Evolutionary conservation across 2,888 invertebrate genomes (phyloP).

Genomic region (Lomographa bimaculata): DNA sequence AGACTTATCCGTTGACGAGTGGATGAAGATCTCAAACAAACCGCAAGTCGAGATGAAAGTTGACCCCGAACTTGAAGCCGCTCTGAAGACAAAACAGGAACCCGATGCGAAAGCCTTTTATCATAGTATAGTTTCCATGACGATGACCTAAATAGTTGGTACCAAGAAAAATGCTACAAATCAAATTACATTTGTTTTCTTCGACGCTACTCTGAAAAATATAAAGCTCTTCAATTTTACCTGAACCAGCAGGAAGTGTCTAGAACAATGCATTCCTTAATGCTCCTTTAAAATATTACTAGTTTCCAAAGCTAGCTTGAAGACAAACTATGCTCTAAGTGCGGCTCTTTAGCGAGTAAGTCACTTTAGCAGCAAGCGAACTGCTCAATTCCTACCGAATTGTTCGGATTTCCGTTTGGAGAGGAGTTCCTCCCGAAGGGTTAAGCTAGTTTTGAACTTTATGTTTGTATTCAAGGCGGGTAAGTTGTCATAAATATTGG

Average conservation of each 20-base stretch:
- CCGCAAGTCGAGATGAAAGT: conserved; percentile 26
- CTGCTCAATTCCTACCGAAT: conserved; percentile 62
- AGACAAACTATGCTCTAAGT: conserved; percentile 32
- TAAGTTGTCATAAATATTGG: conserved; percentile 74
- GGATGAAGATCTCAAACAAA: conserved; percentile 12
- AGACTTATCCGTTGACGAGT: conserved; percentile 48
- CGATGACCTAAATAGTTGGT: too few species aligned
- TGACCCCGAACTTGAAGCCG: conserved; percentile 42
- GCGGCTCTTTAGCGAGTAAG: conserved; percentile 32
- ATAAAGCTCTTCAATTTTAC: background rate
- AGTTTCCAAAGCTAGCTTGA: conserved; percentile 23
- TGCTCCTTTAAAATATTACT: conserved; percentile 14
- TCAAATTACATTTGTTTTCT: too few species aligned
- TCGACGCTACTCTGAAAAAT: background rate
- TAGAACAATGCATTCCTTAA: conserved; percentile 7
- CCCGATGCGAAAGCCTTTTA: conserved; percentile 30
- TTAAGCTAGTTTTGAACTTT: conserved; percentile 70
- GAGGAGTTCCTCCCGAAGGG: conserved; percentile 62
- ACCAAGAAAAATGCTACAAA: too few species aligned
- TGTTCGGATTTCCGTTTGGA: conserved; percentile 64
- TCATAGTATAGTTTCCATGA: background rate
- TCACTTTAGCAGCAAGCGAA: conserved; percentile 41
- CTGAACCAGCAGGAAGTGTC: background rate
- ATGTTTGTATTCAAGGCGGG: conserved; percentile 65
- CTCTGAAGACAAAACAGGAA: conserved; percentile 14